Evolutionary conservation across 2,888 invertebrate species (phyloP).

Genomic region (Drosophila diplacantha): DNA sequence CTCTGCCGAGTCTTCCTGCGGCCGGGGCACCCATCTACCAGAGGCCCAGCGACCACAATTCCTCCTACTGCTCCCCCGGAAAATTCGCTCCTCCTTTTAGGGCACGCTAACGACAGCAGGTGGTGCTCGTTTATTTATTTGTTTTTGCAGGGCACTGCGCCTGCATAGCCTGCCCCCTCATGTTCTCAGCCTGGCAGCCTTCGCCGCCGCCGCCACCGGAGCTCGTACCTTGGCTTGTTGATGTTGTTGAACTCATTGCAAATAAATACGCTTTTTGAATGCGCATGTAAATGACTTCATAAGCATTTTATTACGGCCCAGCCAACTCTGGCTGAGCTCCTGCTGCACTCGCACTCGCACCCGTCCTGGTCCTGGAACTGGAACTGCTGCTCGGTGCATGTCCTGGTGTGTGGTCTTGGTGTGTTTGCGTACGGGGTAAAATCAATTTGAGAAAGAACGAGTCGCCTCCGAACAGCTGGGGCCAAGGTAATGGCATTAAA

Average conservation of each 20-base stretch:
- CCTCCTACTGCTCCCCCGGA: conserved; percentile 2
- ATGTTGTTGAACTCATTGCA: conserved; percentile 74
- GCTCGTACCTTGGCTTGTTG: conserved; percentile 49
- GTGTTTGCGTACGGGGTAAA: conserved; percentile 21
- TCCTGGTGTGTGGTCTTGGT: conserved; percentile 3
- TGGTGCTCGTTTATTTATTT: conserved; percentile 69
- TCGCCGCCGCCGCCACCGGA: background rate
- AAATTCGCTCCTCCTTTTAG: conserved; percentile 14
- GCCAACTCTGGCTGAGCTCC: conserved; percentile 21
- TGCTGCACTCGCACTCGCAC: conserved; percentile 12
- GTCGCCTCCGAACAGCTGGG: conserved; percentile 1
- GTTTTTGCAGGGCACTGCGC: conserved; percentile 51
- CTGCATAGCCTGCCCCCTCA: conserved; percentile 34
- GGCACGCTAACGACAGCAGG: conserved; percentile 65
- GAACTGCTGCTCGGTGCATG: conserved; percentile 5
- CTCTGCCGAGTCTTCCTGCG: conserved; percentile 8
- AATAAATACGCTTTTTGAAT: conserved; percentile 71
- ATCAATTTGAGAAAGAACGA: conserved; percentile 21
- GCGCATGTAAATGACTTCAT: conserved; percentile 74
- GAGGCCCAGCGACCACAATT: conserved; percentile 11
- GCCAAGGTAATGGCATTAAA: conserved; percentile 1
- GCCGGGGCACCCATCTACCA: conserved; percentile 21
- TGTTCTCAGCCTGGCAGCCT: conserved; percentile 9
- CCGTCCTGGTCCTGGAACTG: background rate
- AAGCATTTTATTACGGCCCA: conserved; percentile 72